Percentiles rank a stretch among this genome's conserved stretches.
phyloP scores from a whole-genome alignment of 1,140 invertebrate genomes.

The Streblospio benedicti region DNA sequence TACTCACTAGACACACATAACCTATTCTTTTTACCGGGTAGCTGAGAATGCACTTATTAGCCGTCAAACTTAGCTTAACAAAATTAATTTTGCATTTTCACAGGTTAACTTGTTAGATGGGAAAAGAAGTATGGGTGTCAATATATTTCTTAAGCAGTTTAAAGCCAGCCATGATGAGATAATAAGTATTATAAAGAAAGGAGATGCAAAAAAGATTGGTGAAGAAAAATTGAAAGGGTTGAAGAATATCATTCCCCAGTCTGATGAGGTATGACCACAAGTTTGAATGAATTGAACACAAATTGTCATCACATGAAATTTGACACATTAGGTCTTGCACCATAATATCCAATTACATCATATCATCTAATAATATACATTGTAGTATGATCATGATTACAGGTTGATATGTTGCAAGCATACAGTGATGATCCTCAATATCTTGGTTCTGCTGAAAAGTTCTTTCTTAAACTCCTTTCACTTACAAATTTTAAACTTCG shows the following conservation, averaged over 20 bases:
- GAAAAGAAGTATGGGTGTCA: slow-evolving; percentile 91
- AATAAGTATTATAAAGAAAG: slow-evolving; percentile 74
- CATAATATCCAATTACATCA: not conserved
- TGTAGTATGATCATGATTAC: no score
- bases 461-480: slow-evolving; percentile 13
- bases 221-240: slow-evolving; percentile 84
- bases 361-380: slow-evolving; percentile 18
- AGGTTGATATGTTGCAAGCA: not conserved
- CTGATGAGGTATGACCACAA: slow-evolving; percentile 63
- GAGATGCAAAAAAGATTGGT: slow-evolving; percentile 80
- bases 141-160: slow-evolving; percentile 97
- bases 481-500: slow-evolving; percentile 65
- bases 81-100: no score
- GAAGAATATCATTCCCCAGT: slow-evolving; percentile 81
- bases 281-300: not conserved
- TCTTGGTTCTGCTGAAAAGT: slow-evolving; percentile 26
- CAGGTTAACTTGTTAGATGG: slow-evolving; percentile 48
- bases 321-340: not conserved
- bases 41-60: no score
- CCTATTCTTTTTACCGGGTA: no score
- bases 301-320: not conserved
- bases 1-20: no score
- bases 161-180: slow-evolving; percentile 75
- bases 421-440: no score
- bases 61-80: no score